Evolutionary conservation across 2,113 vertebrate genomes (phyloP).

Genomic region (Scophthalmus maximus): DNA sequence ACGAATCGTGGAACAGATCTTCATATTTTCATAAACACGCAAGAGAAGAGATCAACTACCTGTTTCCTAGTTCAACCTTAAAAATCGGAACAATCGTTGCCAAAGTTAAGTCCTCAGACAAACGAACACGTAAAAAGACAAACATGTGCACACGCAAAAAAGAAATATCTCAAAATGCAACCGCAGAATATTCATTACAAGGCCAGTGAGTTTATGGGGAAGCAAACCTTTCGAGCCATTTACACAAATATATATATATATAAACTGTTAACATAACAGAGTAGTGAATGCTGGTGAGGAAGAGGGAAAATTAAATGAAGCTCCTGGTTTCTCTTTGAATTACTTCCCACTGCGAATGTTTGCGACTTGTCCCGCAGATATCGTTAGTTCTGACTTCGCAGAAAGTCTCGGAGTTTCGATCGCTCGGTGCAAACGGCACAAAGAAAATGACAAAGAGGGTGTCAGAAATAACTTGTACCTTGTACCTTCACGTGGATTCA

Average conservation of each 20-base stretch:
- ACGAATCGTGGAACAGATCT: constrained; percentile 19
- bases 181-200: constrained; percentile 27
- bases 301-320: neutral
- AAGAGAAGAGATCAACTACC: neutral
- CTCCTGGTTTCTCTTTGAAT: neutral
- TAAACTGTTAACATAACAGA: constrained; percentile 25
- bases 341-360: neutral
- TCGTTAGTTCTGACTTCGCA: neutral
- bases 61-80: constrained; percentile 1
- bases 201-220: constrained; percentile 28
- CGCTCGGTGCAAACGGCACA: neutral
- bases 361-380: neutral
- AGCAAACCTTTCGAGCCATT: neutral
- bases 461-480: neutral
- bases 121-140: neutral
- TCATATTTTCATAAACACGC: constrained; percentile 23
- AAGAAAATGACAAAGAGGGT: neutral
- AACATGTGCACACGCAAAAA: neutral
- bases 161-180: constrained; percentile 31
- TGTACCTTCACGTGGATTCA: constrained; percentile 1
- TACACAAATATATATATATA: constrained; percentile 2
- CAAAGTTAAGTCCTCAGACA: constrained; percentile 21
- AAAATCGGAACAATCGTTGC: constrained; percentile 4
- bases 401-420: neutral
- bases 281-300: constrained; percentile 45